A percentile compares a stretch with the other conserved stretches of the same genome.
Conservation (phyloP, 2,888 invertebrate species). For the Nomada ruficornis region DNA sequence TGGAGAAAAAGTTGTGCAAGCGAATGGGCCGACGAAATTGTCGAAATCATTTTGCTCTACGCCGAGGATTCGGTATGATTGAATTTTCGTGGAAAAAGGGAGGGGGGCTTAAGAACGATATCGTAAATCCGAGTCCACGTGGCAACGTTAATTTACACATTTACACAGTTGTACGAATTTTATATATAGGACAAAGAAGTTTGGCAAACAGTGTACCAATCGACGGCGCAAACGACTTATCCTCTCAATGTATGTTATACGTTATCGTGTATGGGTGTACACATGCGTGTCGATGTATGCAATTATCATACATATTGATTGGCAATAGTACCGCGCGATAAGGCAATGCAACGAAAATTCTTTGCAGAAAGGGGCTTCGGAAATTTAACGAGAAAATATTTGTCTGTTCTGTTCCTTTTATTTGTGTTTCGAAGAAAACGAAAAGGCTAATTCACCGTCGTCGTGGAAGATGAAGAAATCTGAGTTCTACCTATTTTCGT, state of each 20-base stretch:
- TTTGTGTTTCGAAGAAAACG: neutral
- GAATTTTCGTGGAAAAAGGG: neutral
- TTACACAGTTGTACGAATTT: slow-evolving; percentile 54
- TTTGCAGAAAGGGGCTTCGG: slow-evolving; percentile 29
- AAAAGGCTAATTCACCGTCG: slow-evolving; percentile 24
- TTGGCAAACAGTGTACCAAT: slow-evolving; percentile 64
- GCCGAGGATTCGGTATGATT: neutral
- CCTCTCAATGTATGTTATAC: slow-evolving; percentile 41
- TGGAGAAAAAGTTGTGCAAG: too few relatives aligned
- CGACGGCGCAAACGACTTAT: slow-evolving; percentile 56
- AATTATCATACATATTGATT: slow-evolving; percentile 53
- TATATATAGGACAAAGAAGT: slow-evolving; percentile 57
- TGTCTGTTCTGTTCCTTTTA: neutral
- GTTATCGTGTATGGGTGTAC: neutral
- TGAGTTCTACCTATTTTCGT: neutral
- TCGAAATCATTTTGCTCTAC: neutral
- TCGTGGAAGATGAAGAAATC: slow-evolving; percentile 18
- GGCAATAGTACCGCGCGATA: slow-evolving; percentile 55
- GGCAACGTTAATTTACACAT: slow-evolving; percentile 49
- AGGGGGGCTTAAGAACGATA: neutral
- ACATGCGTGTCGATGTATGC: slow-evolving; percentile 23
- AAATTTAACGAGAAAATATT: neutral
- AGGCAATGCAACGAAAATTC: slow-evolving; percentile 66
- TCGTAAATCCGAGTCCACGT: slow-evolving; percentile 28
- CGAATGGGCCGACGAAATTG: too few relatives aligned